These are phyloP conservation scores for Cinara cedri DNA, from an alignment of 2,888 invertebrate species.

Conservation along the genomic window DNA sequence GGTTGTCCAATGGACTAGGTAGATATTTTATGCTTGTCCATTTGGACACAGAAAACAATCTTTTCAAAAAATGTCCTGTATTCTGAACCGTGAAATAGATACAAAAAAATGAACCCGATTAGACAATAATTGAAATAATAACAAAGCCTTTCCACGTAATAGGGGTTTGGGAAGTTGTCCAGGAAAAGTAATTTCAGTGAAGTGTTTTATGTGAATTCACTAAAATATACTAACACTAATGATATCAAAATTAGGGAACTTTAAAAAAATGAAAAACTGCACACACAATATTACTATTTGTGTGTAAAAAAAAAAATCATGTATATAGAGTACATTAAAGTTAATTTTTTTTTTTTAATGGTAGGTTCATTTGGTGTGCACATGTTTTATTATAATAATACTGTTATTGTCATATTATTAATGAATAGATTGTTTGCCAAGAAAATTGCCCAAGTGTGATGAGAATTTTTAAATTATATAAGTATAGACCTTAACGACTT, in stretches of 20 bases:
- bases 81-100: no score
- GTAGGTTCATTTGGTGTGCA: background rate
- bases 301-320: background rate
- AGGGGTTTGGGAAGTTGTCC: background rate
- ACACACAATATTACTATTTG: background rate
- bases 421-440: conserved; percentile 12
- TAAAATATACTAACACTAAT: background rate
- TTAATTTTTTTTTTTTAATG: background rate
- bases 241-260: no score
- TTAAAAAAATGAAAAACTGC: no score
- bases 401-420: background rate
- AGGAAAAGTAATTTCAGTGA: background rate
- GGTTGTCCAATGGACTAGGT: no score
- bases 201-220: background rate
- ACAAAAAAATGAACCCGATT: no score
- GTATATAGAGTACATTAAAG: background rate
- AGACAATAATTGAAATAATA: background rate
- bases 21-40: no score
- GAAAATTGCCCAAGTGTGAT: conserved; percentile 7
- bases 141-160: background rate
- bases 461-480: conserved; percentile 7
- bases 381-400: no score
- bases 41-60: no score
- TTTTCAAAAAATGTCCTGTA: no score
- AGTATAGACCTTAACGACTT: background rate